Percentiles rank a stretch among this genome's conserved stretches.
Evolutionary conservation across 2,113 vertebrate genomes (phyloP).

Genomic region (Solenodon paradoxus): DNA sequence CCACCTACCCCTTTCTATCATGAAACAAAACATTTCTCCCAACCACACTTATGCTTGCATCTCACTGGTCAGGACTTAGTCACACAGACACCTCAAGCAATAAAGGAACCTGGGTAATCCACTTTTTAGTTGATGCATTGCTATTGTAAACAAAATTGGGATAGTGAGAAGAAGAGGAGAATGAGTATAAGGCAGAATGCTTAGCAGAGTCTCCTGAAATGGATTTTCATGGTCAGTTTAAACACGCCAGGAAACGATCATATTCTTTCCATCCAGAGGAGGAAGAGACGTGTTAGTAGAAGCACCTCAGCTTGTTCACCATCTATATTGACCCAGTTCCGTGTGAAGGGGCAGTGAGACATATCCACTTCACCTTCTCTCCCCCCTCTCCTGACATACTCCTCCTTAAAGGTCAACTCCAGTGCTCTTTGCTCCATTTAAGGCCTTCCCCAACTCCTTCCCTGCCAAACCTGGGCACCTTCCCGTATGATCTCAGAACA

Average conservation of each 20-base stretch:
- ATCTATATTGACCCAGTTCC: not conserved
- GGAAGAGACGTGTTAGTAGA: not conserved
- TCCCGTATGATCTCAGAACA: not conserved
- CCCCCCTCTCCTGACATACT: fast-evolving
- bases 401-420: not conserved
- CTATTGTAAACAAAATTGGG: not conserved
- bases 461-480: not conserved
- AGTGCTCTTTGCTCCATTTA: not conserved
- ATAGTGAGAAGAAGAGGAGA: not conserved
- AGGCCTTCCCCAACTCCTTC: not conserved
- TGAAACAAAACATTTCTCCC: not conserved
- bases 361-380: not conserved
- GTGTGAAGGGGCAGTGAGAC: not conserved
- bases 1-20: not conserved
- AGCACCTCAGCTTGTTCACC: not conserved
- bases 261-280: not conserved
- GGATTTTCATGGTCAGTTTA: not conserved
- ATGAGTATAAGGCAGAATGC: not conserved
- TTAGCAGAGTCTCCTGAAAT: not conserved
- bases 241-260: not conserved
- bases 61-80: not conserved
- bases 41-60: not conserved
- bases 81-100: not conserved
- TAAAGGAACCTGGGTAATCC: not conserved
- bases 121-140: not conserved